These are phyloP conservation scores for Syngnathus typhle DNA, from an alignment of 2,113 vertebrate species.

Conservation along the genomic window DNA sequence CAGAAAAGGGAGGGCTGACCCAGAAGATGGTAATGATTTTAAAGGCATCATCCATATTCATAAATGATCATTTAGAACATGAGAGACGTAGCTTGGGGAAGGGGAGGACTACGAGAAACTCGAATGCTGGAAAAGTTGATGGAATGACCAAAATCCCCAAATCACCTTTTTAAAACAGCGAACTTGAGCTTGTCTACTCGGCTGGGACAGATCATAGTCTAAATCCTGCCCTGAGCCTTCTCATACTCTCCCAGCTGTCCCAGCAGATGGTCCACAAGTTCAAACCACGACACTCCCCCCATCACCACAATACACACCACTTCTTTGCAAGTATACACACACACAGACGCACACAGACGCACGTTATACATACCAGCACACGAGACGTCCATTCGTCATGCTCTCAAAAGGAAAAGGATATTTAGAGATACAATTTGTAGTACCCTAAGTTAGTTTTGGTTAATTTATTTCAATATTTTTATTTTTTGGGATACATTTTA, in stretches of 20 bases:
- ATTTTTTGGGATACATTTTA: too few species aligned
- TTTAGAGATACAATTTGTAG: background rate
- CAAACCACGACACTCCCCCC: slow-evolving; percentile 3
- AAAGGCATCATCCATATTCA: slow-evolving; percentile 45
- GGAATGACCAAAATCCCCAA: slow-evolving; percentile 16
- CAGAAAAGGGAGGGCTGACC: slow-evolving; percentile 39
- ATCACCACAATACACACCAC: slow-evolving; percentile 8
- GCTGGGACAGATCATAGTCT: slow-evolving; percentile 36
- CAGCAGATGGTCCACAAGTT: slow-evolving; percentile 59
- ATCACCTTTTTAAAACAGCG: slow-evolving; percentile 35
- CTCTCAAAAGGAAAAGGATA: background rate
- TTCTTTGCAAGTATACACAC: slow-evolving; percentile 9
- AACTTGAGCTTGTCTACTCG: slow-evolving; percentile 35
- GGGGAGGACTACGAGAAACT: background rate
- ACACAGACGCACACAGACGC: slow-evolving; percentile 2
- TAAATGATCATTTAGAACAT: slow-evolving; percentile 25
- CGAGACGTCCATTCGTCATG: background rate
- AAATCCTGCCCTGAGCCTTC: slow-evolving; percentile 45
- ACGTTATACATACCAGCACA: too few species aligned
- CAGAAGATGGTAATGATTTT: slow-evolving; percentile 49
- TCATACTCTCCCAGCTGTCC: slow-evolving; percentile 54
- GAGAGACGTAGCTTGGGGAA: background rate
- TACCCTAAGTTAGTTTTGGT: background rate
- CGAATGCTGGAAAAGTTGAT: background rate
- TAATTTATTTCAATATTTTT: too few species aligned